Conservation (phyloP, 2,888 invertebrate species). For the Leptopilina drosophilae region DNA sequence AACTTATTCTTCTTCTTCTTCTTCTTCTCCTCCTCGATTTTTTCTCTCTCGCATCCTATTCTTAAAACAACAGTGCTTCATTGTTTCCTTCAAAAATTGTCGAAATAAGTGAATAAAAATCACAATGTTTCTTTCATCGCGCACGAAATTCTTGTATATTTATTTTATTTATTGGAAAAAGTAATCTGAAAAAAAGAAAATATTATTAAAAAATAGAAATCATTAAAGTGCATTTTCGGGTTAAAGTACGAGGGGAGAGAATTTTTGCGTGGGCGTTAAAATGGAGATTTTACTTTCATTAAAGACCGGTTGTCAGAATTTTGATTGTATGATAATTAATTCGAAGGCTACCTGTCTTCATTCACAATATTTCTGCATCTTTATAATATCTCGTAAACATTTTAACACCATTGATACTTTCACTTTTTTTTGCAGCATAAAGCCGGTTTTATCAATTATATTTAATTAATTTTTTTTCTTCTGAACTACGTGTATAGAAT, state of each 20-base stretch:
- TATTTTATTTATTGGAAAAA: not conserved
- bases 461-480: not conserved
- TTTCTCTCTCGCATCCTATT: constrained; percentile 29
- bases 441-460: constrained; percentile 3
- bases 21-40: constrained; percentile 36
- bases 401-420: constrained; percentile 27
- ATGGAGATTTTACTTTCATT: constrained; percentile 52
- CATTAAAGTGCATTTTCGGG: constrained; percentile 44
- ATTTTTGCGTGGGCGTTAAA: constrained; percentile 53
- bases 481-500: not conserved
- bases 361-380: constrained; percentile 40
- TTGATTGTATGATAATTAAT: constrained; percentile 65
- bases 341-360: constrained; percentile 58
- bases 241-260: constrained; percentile 49
- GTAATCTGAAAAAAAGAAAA: not conserved
- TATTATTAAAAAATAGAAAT: too few relatives aligned
- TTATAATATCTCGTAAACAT: constrained; percentile 10
- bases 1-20: constrained; percentile 15
- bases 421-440: constrained; percentile 18
- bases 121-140: not conserved
- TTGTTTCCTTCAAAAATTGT: constrained; percentile 22
- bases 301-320: constrained; percentile 57
- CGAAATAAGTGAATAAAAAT: constrained; percentile 4
- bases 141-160: not conserved
- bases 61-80: constrained; percentile 14